Conservation (phyloP, 1,140 invertebrate genomes). For the Bacillus rossius region DNA sequence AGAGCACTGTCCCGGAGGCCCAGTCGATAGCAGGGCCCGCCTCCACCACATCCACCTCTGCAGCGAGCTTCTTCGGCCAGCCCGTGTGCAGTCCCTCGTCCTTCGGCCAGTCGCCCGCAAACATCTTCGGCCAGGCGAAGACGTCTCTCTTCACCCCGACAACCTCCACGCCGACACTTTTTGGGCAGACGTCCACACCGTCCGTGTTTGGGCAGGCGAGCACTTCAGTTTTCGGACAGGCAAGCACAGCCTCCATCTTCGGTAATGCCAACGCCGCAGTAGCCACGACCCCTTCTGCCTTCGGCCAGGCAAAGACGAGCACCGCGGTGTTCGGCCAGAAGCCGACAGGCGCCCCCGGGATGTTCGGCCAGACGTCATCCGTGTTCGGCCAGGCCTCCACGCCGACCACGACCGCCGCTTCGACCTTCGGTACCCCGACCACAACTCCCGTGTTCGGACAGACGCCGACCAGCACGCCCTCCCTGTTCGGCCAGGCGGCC, state of each 20-base stretch:
- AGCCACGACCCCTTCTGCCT: slow-evolving; percentile 9
- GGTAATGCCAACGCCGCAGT: not conserved
- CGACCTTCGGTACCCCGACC: not conserved
- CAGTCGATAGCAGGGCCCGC: not conserved
- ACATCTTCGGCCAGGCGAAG: not conserved
- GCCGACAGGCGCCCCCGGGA: slow-evolving; percentile 7
- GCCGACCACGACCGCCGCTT: not conserved
- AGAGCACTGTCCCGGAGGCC: not conserved
- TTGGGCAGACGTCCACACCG: slow-evolving; percentile 11
- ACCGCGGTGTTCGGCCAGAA: slow-evolving; percentile 4
- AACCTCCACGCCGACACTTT: slow-evolving; percentile 2
- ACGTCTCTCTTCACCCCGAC: not conserved
- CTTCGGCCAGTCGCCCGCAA: slow-evolving; percentile 8
- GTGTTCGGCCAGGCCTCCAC: not conserved
- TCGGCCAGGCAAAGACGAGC: not conserved
- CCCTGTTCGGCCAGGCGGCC: slow-evolving; percentile 4
- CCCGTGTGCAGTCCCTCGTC: slow-evolving; percentile 8
- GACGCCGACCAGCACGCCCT: not conserved
- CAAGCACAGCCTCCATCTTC: slow-evolving; percentile 7
- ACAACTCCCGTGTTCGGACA: not conserved
- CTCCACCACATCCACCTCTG: not conserved
- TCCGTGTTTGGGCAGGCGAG: slow-evolving; percentile 6
- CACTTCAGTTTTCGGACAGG: not conserved
- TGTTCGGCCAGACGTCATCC: slow-evolving; percentile 24
- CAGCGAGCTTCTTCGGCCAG: slow-evolving; percentile 11